Evolutionary conservation across 2,888 invertebrate species (phyloP), one percentile per base, ranked within the genome.

Genomic region (Lepidocyrtoides sp.): DNA sequence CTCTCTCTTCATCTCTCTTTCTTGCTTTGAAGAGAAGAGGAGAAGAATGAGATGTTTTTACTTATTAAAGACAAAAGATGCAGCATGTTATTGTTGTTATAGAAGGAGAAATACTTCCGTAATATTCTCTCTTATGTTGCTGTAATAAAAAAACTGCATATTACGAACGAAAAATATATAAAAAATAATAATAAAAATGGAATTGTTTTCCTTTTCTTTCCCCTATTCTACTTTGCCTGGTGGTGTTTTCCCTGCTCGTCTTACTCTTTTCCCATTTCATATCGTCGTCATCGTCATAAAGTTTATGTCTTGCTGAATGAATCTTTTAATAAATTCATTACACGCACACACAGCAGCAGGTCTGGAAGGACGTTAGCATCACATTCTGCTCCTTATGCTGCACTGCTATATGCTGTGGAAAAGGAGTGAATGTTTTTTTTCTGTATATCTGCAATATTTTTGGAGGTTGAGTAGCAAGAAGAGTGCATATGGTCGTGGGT

Each of bases 321-420:
- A 88, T 88, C 81, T 88, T 79, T 88, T 88, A 88, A 88, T 88
- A 88, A 88, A 88, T 88, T 88, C 88, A 88, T 88, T 88, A 88
- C 88, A 88, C 88, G 88, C 88, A 88, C 81, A 72, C 88, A 88
- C 81, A 77, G 81, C 81, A 81, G 81, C 81, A 41, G 41, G 81
- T 60, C 81, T 60, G 26, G 82, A 63, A 82, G 54, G 17, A 54
- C 48, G 69, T 66, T 66, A 82, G 63, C 32, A 20, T 57, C 23
- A 20, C 44, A 26, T 1, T 48, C n/a, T 29, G 29, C 51, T 51
- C 29, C 29, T 26, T 51, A 17, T n/a, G n/a, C n/a, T n/a, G n/a
- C n/a, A n/a, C n/a, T n/a, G n/a, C n/a, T n/a, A n/a, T n/a, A n/a
- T 57, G 29, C 17, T 29, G 17, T 29, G 17, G 12, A 36, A 44